Evolutionary conservation across 2,113 vertebrate species (phyloP).

Genomic region (Tachysurus vachellii): DNA sequence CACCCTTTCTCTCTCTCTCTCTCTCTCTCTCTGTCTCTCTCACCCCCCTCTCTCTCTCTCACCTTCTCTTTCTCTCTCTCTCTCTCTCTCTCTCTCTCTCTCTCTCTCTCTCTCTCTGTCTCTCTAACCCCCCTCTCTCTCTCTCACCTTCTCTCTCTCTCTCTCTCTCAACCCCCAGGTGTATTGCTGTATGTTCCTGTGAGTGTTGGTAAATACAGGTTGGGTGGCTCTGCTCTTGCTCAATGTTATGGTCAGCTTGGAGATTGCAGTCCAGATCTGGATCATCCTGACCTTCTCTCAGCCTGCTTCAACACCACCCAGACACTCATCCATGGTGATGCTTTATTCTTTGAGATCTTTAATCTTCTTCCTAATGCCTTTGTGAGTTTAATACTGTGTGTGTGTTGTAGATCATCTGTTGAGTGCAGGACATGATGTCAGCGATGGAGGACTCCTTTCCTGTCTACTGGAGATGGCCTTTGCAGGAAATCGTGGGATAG

Average conservation of each 20-base stretch:
- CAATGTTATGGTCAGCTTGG: constrained; percentile 89
- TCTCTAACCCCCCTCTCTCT: too few species aligned
- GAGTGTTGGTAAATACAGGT: constrained; percentile 74
- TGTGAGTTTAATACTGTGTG: neutral
- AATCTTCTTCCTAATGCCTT: neutral
- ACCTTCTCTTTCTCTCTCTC: neutral
- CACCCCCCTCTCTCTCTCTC: too few species aligned
- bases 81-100: neutral
- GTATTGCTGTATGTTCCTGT: constrained; percentile 81
- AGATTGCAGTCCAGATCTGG: constrained; percentile 82
- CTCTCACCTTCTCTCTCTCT: too few species aligned
- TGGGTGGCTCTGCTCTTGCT: constrained; percentile 87
- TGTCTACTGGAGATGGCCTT: constrained; percentile 91
- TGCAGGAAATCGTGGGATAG: constrained; percentile 86
- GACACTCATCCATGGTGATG: constrained; percentile 76
- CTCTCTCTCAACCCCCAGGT: too few species aligned
- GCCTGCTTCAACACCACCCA: constrained; percentile 84
- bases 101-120: too few species aligned
- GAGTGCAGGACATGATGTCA: constrained; percentile 88
- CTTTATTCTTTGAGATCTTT: neutral
- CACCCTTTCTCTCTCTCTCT: too few species aligned
- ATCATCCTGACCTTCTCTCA: constrained; percentile 72
- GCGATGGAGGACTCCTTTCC: constrained; percentile 86
- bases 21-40: too few species aligned
- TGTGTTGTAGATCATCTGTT: constrained; percentile 72